Base-by-base conservation (phyloP, 53 echinoderm and acorn worm species). In the Crossaster papposus region DNA sequence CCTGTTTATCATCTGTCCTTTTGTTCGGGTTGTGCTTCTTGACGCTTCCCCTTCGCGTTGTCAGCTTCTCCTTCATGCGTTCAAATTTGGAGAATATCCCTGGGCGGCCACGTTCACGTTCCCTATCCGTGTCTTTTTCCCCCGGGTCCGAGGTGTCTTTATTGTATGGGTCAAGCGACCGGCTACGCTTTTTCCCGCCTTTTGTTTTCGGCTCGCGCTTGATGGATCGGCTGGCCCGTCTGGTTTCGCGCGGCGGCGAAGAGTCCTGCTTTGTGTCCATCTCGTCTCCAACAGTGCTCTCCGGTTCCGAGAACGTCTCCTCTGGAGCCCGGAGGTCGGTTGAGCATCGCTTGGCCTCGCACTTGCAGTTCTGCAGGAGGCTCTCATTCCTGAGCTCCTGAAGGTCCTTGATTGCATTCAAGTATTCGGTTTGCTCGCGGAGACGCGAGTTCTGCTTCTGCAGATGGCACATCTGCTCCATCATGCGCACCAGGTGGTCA, bases 401-500 rank as follows among this genome's bases (percentile, higher is more conserved):
- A 54, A 96, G 85, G 72, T 94, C 94, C 79, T 95, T 95, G 85
- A 97, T 95, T 13, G 97, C 97, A 2, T 89, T 86, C 5, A 93
- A 90, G 74, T 97, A 97, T 91, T 97, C 94, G 20, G 97, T 95
- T 24, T 95, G 95, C 79, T 97, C 97, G 4, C 95, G 84, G 3
- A 97, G 78, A 55, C 93, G 94, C 20, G 94, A 91, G 80, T 95
- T 97, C 85, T 97, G 97, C 70, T 89, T 79, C 90, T 94, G 90
- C 51, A 97, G 75, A 4, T 90, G 91, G 77, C 97, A 97, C 97
- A 97, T 97, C 76, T 97, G 97, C 50, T 97, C 97, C 97, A 97
- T 97, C 83, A 97, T 86, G 37, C 95, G 85, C 38, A 97, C 68
- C 2, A 97, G 89, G 54, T 95, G 95, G 73, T 95, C 94, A 55